Percentiles rank a stretch among this genome's conserved stretches.
phyloP scores from a whole-genome alignment of 1,140 invertebrate species.

The Drosophila bocki region DNA sequence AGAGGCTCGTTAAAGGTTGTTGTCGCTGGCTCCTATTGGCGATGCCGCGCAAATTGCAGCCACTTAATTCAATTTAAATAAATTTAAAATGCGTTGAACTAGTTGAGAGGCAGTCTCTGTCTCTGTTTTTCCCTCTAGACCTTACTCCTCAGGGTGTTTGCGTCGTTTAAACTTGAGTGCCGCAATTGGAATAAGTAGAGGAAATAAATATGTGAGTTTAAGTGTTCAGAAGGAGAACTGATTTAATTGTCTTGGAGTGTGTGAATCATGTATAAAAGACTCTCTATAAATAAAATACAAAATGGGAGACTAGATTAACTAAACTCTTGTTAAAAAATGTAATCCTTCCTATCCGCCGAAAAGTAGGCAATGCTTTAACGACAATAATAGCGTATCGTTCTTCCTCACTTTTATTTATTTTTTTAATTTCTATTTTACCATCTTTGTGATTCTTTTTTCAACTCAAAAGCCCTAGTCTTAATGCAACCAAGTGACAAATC shows the following conservation, averaged over 20 bases:
- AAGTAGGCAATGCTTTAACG: neutral
- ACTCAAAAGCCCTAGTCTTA: conserved; percentile 16
- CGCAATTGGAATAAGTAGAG: conserved; percentile 36
- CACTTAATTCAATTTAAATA: conserved; percentile 83
- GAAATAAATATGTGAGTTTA: conserved; percentile 11
- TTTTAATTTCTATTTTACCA: neutral
- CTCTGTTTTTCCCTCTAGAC: neutral
- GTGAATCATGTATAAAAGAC: conserved; percentile 20
- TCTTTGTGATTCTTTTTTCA: neutral
- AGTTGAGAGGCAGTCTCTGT: conserved; percentile 31
- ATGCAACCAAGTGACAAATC: conserved; percentile 73
- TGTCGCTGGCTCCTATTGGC: conserved; percentile 56
- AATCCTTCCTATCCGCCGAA: neutral
- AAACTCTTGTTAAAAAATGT: neutral
- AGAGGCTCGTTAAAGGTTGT: conserved; percentile 43
- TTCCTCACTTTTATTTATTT: neutral
- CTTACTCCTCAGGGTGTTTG: conserved; percentile 20
- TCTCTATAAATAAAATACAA: neutral
- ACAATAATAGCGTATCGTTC: neutral
- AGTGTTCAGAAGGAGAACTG: conserved; percentile 1
- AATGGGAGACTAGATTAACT: neutral
- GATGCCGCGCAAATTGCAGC: conserved; percentile 75
- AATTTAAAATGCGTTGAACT: conserved; percentile 80
- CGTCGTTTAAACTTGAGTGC: conserved; percentile 32
- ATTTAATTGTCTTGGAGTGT: conserved; percentile 5